Evolutionary conservation across 2,113 vertebrate species (phyloP), one percentile per base, ranked within the genome.

Genomic region (Falcunculus frontatus): DNA sequence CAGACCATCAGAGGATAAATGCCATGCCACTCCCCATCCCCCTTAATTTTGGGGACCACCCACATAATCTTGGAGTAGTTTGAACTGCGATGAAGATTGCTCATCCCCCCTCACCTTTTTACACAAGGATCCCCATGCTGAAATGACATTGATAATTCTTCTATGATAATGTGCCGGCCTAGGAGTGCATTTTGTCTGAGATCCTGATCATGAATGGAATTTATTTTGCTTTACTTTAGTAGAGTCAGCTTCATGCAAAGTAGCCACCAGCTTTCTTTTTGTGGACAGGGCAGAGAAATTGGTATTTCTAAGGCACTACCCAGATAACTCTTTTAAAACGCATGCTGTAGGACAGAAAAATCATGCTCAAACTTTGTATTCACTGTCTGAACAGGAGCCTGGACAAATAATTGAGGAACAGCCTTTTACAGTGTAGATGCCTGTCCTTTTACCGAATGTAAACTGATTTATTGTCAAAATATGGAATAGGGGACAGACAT

Each of bases 1-100:
- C 33, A 73, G n/a, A 77, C 3, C 26, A 74, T 49, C 35, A 46
- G 29, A 63, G 26, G 18, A 57, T 37, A 41, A 79, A 52, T 50
- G 7, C 17, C 15, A 5, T 52, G 16, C 3, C 2, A 3, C 22
- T 74, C 3, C 15, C 15, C 0, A 1, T 3, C 1, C 1, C 0
- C 14, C 22, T 42, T 6, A 4, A 9, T 68, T 90, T 16, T 92
- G n/a, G 22, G 16, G 26, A 68, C 20, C 4, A 26, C 9, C 72
- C 2, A 7, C 13, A 41, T 11, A 23, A 15, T 67, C 30, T 78
- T 39, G 15, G 16, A n/a, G 16, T 27, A 26, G 30, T 65, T 63
- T 88, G 49, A 62, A 39, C 29, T 37, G 13, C 57, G 64, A 6
- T 64, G 16, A 83, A 73, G 6, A 44, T 56, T 64, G 18, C 5